A percentile compares a stretch with the other conserved stretches of the same genome.
Conservation (phyloP, 1,140 invertebrate genomes). For the Heliconius hermathena region DNA sequence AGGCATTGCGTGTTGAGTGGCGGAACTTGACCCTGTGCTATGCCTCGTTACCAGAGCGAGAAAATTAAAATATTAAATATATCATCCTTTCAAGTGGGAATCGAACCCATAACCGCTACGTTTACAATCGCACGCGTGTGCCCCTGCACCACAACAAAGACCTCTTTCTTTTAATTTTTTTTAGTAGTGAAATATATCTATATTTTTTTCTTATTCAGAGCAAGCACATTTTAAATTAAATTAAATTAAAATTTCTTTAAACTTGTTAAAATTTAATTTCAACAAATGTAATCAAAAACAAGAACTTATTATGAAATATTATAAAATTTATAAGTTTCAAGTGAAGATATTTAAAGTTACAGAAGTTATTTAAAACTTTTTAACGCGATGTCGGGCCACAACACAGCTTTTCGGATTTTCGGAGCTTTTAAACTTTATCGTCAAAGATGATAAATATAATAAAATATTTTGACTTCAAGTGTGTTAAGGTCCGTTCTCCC, state of each 20-base stretch:
- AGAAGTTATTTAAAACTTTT: not conserved
- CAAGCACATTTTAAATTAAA: not conserved
- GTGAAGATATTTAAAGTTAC: not conserved
- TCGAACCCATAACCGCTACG: too few relatives aligned
- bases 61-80: too few relatives aligned
- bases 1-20: too few relatives aligned
- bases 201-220: not conserved
- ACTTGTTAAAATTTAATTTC: not conserved
- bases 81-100: too few relatives aligned
- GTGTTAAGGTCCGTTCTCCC: too few relatives aligned
- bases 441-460: not conserved
- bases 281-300: not conserved
- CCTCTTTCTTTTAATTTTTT: not conserved
- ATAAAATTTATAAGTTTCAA: not conserved
- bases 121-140: too few relatives aligned
- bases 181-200: not conserved
- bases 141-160: too few relatives aligned
- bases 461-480: too few relatives aligned
- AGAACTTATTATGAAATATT: slow-evolving; percentile 3
- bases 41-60: too few relatives aligned
- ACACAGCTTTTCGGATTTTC: not conserved
- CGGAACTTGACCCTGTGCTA: too few relatives aligned
- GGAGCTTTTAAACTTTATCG: not conserved
- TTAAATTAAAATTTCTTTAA: not conserved
- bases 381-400: not conserved